Evolutionary conservation across 2,797 vertebrate species (phyloP), one percentile per base, ranked within the genome.

Genomic region (Microctenopoma lineatum): DNA sequence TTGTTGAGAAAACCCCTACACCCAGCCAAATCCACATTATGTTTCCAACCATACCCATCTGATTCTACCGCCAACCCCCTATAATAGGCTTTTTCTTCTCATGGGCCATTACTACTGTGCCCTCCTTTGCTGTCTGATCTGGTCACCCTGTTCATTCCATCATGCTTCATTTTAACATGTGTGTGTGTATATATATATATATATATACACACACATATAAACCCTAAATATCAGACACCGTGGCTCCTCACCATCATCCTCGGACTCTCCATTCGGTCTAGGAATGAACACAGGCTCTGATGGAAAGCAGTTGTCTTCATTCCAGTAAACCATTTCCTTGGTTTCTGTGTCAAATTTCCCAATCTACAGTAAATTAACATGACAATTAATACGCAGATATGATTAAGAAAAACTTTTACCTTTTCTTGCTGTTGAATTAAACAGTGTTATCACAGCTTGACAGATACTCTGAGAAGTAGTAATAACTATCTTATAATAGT

Each of bases 251-350:
- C 97, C 96, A 7, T 98, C 96, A 52, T 99, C 97, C 75, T 98
- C 96, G 1, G 95, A 94, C 88, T 89, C 92, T 71, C 91, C 94
- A 2, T 91, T 92, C 0, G 96, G 97, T 0, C 81, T 89, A 64
- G 96, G 93, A 59, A 99, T 77, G 4, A 99, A 99, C 57, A 98
- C 4, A 0, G 96, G 92, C 75, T 99, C 98, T 0, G 95, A 95
- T 0, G 95, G 95, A 88, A 90, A 95, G 86, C 94, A 95, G 69
- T 92, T 80, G 0, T 95, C 93, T 65, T 95, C 91, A 11, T 0
- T 66, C 97, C 97, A 98, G 12, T 63, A 75, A 48, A 95, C 14
- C 56, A 39, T 85, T 5, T 92, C 80, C 90, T 94, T 98, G 9
- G 95, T 96, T 71, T 95, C 86, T 25, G 79, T 61, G 70, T 98